These are phyloP conservation scores for Pseudomyrmex gracilis DNA, from an alignment of 1,140 invertebrate genomes.

Conservation along the genomic window DNA sequence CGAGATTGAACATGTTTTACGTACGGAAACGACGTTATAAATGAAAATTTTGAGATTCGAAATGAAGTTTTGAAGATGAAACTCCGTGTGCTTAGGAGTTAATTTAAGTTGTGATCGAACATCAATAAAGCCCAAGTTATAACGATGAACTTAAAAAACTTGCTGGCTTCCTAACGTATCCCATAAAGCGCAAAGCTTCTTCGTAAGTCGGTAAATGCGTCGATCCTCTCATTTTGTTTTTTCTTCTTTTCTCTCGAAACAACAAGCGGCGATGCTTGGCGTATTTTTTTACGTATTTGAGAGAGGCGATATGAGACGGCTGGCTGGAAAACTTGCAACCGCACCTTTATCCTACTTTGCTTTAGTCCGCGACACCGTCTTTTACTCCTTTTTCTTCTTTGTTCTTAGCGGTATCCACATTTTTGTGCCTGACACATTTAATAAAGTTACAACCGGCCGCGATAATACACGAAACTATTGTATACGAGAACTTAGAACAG, in stretches of 20 bases:
- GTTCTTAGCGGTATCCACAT: slow-evolving; percentile 2
- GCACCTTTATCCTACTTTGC: not conserved
- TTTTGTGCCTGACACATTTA: slow-evolving; percentile 12
- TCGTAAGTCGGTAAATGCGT: no score
- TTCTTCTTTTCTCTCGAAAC: not conserved
- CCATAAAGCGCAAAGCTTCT: no score
- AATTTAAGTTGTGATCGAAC: no score
- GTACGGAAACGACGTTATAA: no score
- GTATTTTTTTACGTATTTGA: slow-evolving; percentile 9
- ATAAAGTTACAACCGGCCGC: slow-evolving; percentile 7
- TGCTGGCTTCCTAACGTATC: no score
- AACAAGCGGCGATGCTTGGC: slow-evolving; percentile 5
- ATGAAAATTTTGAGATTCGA: no score
- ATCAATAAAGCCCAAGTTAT: no score
- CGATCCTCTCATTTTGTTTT: no score
- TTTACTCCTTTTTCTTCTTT: not conserved
- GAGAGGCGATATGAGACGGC: not conserved
- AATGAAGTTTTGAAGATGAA: no score
- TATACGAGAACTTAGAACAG: not conserved
- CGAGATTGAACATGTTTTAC: no score
- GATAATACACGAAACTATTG: not conserved
- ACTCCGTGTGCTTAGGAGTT: no score
- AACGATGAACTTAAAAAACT: no score
- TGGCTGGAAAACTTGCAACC: slow-evolving; percentile 19
- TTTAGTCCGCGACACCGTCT: not conserved